Evolutionary conservation across 2,888 invertebrate genomes (phyloP).

Genomic region (Aromia moschata): DNA sequence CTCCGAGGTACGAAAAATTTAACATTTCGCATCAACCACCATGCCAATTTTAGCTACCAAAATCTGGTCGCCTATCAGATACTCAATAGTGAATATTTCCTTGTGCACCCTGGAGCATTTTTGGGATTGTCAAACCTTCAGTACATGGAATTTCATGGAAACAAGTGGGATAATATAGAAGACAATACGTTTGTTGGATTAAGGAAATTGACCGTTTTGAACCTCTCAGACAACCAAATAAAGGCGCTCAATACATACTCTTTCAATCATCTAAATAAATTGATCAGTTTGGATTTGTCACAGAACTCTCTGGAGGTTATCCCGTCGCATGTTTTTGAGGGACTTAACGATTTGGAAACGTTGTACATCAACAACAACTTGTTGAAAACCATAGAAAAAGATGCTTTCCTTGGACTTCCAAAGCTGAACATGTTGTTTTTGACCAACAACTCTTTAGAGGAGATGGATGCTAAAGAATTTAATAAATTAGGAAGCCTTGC

Average conservation of each 20-base stretch:
- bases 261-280: conserved; percentile 11
- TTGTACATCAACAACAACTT: conserved; percentile 17
- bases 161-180: conserved; percentile 15
- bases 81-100: conserved; percentile 14
- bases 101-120: conserved; percentile 13
- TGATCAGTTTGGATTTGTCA: conserved; percentile 18
- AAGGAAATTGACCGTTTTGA: conserved; percentile 13
- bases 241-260: conserved; percentile 11
- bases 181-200: conserved; percentile 20
- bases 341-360: conserved; percentile 2
- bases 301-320: conserved; percentile 13
- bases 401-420: conserved; percentile 9
- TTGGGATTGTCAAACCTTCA: conserved; percentile 16
- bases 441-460: conserved; percentile 15
- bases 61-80: conserved; percentile 14
- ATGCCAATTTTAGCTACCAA: not conserved
- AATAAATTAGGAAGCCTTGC: conserved; percentile 6
- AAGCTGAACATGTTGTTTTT: conserved; percentile 8
- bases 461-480: conserved; percentile 12
- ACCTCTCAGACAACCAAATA: conserved; percentile 17
- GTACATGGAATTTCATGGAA: conserved; percentile 19
- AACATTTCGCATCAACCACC: conserved; percentile 3
- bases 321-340: conserved; percentile 15
- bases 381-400: conserved; percentile 5
- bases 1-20: not conserved